phyloP scores from a whole-genome alignment of 2,888 invertebrate species.

The Chrysopilus asiliformis region DNA sequence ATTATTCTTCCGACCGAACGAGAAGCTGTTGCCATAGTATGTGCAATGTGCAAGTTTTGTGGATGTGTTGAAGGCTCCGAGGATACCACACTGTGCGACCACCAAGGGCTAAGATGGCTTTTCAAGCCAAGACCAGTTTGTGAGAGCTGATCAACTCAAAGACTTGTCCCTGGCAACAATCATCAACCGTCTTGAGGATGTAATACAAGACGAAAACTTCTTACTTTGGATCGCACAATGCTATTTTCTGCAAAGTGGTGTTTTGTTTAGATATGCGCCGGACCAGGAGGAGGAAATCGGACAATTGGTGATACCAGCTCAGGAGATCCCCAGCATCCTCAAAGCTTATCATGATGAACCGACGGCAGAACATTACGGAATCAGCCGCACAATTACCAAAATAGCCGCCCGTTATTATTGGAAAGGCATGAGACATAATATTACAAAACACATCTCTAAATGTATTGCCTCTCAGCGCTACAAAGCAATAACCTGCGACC shows the following conservation, averaged over 20 bases:
- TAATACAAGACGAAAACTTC: not conserved
- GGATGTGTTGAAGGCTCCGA: not conserved
- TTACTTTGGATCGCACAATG: slow-evolving; percentile 7
- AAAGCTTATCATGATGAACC: slow-evolving; percentile 17
- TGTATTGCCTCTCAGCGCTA: slow-evolving; percentile 21
- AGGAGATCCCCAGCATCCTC: too few species aligned
- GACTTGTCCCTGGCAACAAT: too few species aligned
- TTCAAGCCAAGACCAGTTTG: slow-evolving; percentile 24
- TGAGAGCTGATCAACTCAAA: too few species aligned
- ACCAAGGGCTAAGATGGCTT: slow-evolving; percentile 36
- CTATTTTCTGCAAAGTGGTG: slow-evolving; percentile 17
- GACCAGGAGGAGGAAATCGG: not conserved
- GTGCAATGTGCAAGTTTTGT: not conserved
- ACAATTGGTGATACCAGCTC: slow-evolving; percentile 11
- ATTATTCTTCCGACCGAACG: slow-evolving; percentile 32
- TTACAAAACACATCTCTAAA: slow-evolving; percentile 15
- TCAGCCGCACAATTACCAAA: slow-evolving; percentile 16
- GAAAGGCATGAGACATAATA: slow-evolving; percentile 16
- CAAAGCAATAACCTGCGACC: slow-evolving; percentile 10
- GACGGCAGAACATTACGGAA: slow-evolving; percentile 21
- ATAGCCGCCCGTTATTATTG: slow-evolving; percentile 18
- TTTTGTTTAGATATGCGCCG: slow-evolving; percentile 16
- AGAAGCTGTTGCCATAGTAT: slow-evolving; percentile 23
- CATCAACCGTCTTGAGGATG: slow-evolving; percentile 17
- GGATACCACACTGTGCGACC: slow-evolving; percentile 23